Percentiles rank a stretch among this genome's conserved stretches.
Conservation (phyloP, 2,888 invertebrate species). For the Idaea aversata region DNA sequence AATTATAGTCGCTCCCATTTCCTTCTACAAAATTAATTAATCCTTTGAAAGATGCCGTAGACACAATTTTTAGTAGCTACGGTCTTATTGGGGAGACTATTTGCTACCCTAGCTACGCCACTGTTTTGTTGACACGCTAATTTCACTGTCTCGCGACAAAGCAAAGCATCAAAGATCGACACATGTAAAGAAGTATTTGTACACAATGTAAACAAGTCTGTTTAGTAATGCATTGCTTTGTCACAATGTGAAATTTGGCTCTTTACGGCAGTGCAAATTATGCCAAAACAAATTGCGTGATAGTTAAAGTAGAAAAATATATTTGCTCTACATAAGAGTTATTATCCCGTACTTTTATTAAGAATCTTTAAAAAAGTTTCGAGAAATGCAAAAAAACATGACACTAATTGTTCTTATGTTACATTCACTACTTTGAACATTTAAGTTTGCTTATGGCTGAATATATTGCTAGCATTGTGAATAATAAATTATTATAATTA, state of each 20-base stretch:
- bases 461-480: conserved; percentile 18
- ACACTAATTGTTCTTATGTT: neutral
- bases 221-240: neutral
- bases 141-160: neutral
- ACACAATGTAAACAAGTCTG: neutral
- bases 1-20: no score
- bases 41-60: no score
- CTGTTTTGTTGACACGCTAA: neutral
- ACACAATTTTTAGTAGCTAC: no score
- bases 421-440: conserved; percentile 19
- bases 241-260: neutral
- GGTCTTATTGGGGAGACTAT: no score
- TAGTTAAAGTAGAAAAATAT: neutral
- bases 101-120: no score
- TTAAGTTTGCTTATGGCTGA: conserved; percentile 20
- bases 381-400: neutral
- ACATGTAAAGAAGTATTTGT: neutral
- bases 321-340: neutral
- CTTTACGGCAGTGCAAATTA: neutral
- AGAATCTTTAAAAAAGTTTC: neutral
- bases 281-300: neutral
- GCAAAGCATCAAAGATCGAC: neutral
- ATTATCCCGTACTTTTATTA: neutral
- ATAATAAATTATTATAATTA: neutral
- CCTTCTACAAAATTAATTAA: no score